These are phyloP conservation scores for Drosophila bipectinata DNA, from an alignment of 1,140 invertebrate species.

Conservation along the genomic window DNA sequence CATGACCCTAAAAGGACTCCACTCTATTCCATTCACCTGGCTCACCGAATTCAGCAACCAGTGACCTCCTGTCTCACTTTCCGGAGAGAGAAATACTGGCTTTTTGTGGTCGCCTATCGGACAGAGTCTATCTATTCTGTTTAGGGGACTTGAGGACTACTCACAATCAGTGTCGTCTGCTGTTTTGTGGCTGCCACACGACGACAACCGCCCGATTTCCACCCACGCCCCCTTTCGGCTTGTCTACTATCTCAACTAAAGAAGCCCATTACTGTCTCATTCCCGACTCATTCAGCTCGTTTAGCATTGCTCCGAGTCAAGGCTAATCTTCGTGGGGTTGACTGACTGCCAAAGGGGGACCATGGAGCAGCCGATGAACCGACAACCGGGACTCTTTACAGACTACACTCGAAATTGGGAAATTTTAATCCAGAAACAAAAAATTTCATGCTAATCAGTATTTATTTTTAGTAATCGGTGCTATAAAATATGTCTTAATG, in stretches of 20 bases:
- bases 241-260: conserved; percentile 58
- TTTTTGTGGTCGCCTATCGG: conserved; percentile 21
- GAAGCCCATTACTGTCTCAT: conserved; percentile 78
- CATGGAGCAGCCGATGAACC: conserved; percentile 45
- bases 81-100: conserved; percentile 11
- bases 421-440: not conserved
- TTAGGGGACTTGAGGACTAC: conserved; percentile 34
- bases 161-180: conserved; percentile 58
- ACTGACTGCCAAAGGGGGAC: conserved; percentile 58
- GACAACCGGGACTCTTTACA: not conserved
- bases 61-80: conserved; percentile 48
- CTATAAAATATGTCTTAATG: too few relatives aligned
- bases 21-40: conserved; percentile 34
- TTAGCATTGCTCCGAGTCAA: conserved; percentile 66
- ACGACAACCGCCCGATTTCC: conserved; percentile 41
- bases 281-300: conserved; percentile 74
- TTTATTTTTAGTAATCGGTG: too few relatives aligned
- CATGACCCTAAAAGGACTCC: conserved; percentile 41
- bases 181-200: conserved; percentile 45
- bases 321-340: conserved; percentile 67
- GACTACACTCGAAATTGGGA: not conserved
- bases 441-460: too few relatives aligned
- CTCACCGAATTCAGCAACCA: conserved; percentile 25
- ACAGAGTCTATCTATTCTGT: conserved; percentile 35
- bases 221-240: conserved; percentile 47